Conservation (phyloP, 2,888 invertebrate genomes). For the Drosophila mettleri region DNA sequence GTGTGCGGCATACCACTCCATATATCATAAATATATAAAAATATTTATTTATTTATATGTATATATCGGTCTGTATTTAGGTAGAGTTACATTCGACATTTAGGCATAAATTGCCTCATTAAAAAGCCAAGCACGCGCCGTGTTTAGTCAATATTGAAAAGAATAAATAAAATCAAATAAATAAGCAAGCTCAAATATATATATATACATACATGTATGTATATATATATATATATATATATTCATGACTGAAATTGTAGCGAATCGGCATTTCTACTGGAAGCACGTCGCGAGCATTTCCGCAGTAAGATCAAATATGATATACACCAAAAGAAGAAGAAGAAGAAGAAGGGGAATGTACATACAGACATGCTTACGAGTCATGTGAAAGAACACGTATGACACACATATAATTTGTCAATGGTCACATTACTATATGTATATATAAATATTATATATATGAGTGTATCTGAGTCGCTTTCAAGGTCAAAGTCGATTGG, state of each 20-base stretch:
- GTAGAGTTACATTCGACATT: conserved; percentile 23
- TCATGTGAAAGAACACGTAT: conserved; percentile 20
- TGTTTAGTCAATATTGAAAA: conserved; percentile 70
- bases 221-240: conserved; percentile 10
- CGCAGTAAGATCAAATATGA: conserved; percentile 77
- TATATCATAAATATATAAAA: not conserved
- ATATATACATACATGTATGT: not conserved
- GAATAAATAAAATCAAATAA: conserved; percentile 69
- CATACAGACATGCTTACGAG: conserved; percentile 9
- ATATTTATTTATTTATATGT: not conserved
- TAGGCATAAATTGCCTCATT: conserved; percentile 64
- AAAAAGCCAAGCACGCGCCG: conserved; percentile 72
- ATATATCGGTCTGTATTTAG: conserved; percentile 8
- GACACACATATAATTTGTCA: conserved; percentile 51
- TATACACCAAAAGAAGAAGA: conserved; percentile 21
- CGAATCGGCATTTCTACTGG: conserved; percentile 52
- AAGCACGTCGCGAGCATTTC: conserved; percentile 76
- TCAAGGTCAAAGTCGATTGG: conserved; percentile 64
- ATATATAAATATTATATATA: not conserved
- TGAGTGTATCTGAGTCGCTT: conserved; percentile 9
- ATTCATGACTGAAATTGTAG: conserved; percentile 58
- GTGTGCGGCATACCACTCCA: conserved; percentile 1
- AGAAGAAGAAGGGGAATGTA: not conserved
- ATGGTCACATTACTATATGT: conserved; percentile 16
- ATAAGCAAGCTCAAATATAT: conserved; percentile 23